These are phyloP conservation scores for Lacerta bilineata DNA, from an alignment of 2,797 vertebrate species.

Conservation along the genomic window DNA sequence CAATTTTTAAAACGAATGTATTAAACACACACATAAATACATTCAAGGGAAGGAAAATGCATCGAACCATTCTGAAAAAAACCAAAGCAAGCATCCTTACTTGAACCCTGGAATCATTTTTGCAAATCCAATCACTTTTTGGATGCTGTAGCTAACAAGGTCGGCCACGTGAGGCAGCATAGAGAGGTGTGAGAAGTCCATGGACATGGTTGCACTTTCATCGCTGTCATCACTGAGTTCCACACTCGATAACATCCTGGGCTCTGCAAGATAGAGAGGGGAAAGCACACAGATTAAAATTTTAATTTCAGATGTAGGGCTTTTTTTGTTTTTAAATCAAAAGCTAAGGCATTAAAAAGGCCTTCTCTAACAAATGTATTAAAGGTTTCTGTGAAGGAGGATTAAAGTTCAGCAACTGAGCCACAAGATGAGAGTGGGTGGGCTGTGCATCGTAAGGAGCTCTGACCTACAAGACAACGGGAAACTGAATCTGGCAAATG, in stretches of 20 bases:
- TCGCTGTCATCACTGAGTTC: conserved; percentile 85
- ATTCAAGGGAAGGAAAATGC: background rate
- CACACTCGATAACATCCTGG: conserved; percentile 84
- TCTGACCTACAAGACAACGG: too few relatives aligned
- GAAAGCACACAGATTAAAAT: conserved; percentile 23
- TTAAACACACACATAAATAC: background rate
- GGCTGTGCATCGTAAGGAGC: too few relatives aligned
- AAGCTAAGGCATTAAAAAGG: background rate
- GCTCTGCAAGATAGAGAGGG: conserved; percentile 83
- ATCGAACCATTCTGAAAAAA: background rate
- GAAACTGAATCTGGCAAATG: too few relatives aligned
- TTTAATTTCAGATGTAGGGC: background rate
- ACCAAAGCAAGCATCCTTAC: conserved; percentile 73
- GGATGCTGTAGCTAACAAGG: conserved; percentile 98
- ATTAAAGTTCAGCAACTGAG: background rate
- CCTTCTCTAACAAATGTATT: background rate
- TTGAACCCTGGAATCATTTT: conserved; percentile 99
- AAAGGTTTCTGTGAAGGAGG: background rate
- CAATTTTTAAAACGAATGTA: background rate
- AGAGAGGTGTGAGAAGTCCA: conserved; percentile 85
- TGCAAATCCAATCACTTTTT: conserved; percentile 97
- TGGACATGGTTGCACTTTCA: conserved; percentile 83
- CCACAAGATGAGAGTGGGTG: too few relatives aligned
- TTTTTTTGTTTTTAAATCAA: background rate
- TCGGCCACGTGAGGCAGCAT: conserved; percentile 98